A percentile compares a stretch with the other conserved stretches of the same genome.
Conservation (phyloP, 1,140 invertebrate genomes). For the Calliphora vicina region DNA sequence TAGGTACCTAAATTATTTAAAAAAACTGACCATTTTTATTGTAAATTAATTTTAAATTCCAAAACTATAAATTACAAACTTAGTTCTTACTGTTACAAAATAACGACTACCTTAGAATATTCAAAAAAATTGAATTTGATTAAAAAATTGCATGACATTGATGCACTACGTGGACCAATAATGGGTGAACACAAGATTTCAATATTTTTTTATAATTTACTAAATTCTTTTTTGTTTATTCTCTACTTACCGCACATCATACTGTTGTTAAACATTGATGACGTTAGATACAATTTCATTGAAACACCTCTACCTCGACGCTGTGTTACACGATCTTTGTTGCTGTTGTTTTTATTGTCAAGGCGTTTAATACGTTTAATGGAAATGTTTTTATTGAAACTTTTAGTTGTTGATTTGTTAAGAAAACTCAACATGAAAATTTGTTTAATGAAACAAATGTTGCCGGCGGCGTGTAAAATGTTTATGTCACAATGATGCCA, state of each 20-base stretch:
- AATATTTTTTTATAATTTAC: not conserved
- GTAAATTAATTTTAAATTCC: too few relatives aligned
- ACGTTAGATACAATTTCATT: conserved; percentile 41
- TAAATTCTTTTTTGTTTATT: too few relatives aligned
- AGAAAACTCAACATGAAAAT: not conserved
- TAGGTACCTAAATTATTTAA: too few relatives aligned
- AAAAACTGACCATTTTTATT: too few relatives aligned
- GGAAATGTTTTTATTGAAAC: conserved; percentile 26
- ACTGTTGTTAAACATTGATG: conserved; percentile 50
- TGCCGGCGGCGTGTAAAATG: not conserved
- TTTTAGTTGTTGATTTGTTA: not conserved
- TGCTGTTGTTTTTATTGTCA: not conserved
- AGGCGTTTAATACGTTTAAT: conserved; percentile 33
- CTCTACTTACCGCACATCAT: conserved; percentile 54
- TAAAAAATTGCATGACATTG: not conserved
- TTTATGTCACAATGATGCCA: not conserved
- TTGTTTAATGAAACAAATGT: not conserved
- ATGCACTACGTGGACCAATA: not conserved
- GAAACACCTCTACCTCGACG: conserved; percentile 28
- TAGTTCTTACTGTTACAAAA: too few relatives aligned
- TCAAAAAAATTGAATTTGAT: too few relatives aligned
- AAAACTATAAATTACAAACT: too few relatives aligned
- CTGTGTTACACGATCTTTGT: not conserved
- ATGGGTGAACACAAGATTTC: not conserved
- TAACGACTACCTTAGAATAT: too few relatives aligned